phyloP scores from a whole-genome alignment of 2,888 invertebrate species.

The Dynastes grantii region DNA sequence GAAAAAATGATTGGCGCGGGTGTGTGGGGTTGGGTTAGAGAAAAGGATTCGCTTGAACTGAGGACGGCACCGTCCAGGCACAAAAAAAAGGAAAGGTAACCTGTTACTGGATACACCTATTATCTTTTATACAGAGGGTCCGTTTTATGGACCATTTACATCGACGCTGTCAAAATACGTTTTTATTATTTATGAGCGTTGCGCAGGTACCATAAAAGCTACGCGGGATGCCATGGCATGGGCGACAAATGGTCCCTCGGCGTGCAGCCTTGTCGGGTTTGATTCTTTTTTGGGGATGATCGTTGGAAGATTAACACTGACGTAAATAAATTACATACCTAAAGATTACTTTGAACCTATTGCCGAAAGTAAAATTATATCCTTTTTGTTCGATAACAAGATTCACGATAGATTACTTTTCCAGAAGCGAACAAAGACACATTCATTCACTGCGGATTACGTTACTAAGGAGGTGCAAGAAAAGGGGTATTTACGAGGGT shows the following conservation, averaged over 20 bases:
- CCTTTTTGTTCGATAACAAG: too few relatives aligned
- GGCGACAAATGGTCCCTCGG: conserved; percentile 39
- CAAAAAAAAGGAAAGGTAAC: conserved; percentile 19
- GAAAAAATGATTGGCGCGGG: neutral
- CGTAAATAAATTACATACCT: conserved; percentile 33
- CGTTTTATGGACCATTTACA: conserved; percentile 50
- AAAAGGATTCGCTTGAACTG: conserved; percentile 19
- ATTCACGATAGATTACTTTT: too few relatives aligned
- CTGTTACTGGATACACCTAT: conserved; percentile 20
- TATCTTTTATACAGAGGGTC: conserved; percentile 36
- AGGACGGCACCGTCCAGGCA: conserved; percentile 11
- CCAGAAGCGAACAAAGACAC: too few relatives aligned
- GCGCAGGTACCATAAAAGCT: conserved; percentile 44
- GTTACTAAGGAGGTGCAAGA: too few relatives aligned
- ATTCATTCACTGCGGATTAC: too few relatives aligned
- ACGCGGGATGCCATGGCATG: conserved; percentile 30
- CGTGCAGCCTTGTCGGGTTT: conserved; percentile 21
- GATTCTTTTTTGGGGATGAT: conserved; percentile 17
- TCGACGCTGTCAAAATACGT: conserved; percentile 48
- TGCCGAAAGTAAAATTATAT: too few relatives aligned
- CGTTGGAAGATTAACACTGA: conserved; percentile 12
- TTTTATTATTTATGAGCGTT: conserved; percentile 49
- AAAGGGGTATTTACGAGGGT: too few relatives aligned
- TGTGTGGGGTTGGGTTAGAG: neutral
- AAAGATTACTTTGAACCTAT: too few relatives aligned